Evolutionary conservation across 2,797 vertebrate species (phyloP).

Genomic region (Siniperca scherzeri): DNA sequence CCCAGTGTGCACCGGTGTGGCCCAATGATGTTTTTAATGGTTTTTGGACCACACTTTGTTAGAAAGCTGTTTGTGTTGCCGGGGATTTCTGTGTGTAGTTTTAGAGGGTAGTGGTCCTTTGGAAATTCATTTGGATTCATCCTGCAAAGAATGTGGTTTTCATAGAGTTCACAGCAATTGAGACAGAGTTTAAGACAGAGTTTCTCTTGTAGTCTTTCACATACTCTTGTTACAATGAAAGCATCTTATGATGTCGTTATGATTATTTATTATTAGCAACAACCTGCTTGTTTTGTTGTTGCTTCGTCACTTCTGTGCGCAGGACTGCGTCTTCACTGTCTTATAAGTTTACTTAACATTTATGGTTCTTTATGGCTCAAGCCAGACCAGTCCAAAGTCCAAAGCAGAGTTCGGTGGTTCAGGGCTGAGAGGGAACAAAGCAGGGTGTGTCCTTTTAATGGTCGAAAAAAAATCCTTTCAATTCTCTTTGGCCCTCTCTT

Average conservation of each 20-base stretch:
- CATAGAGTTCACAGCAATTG: not conserved
- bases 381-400: conserved; percentile 50
- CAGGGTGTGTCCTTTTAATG: conserved; percentile 21
- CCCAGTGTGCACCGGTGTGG: not conserved
- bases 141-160: not conserved
- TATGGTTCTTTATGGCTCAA: conserved; percentile 24
- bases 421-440: not conserved
- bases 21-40: conserved; percentile 3
- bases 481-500: not conserved
- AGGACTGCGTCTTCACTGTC: not conserved
- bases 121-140: conserved; percentile 28
- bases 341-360: conserved; percentile 51
- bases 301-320: not conserved
- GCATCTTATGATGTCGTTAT: not conserved
- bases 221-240: not conserved
- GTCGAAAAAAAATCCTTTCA: not conserved
- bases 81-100: conserved; percentile 5
- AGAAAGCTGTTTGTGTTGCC: conserved; percentile 21
- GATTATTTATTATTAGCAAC: not conserved
- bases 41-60: conserved; percentile 3
- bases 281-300: not conserved
- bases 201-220: not conserved
- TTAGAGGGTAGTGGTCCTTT: not conserved
- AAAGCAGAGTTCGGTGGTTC: conserved; percentile 30
- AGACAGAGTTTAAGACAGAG: not conserved